Evolutionary conservation across 2,113 vertebrate species (phyloP).

Genomic region (Erythrocercus mccallii): DNA sequence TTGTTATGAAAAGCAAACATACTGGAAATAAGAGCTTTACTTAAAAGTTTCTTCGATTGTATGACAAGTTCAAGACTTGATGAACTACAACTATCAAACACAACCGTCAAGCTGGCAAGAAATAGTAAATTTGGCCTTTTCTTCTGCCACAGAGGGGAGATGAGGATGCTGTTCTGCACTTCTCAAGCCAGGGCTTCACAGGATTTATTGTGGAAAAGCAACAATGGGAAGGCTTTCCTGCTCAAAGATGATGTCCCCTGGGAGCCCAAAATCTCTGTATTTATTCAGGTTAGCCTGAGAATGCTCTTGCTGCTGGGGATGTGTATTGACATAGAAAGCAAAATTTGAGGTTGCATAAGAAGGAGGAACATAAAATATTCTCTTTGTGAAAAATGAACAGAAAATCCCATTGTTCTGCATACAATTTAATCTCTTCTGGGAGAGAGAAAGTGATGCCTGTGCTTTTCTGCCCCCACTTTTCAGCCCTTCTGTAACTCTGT

Average conservation of each 20-base stretch:
- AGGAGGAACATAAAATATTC: not conserved
- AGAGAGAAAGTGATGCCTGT: not conserved
- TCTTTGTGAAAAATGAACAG: not conserved
- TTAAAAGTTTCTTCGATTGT: not conserved
- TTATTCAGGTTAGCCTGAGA: constrained; percentile 8
- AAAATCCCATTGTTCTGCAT: not conserved
- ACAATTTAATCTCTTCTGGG: not conserved
- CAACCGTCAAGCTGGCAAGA: not conserved
- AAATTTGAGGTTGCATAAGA: not conserved
- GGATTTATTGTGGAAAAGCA: not conserved
- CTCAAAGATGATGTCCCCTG: not conserved
- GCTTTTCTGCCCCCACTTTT: not conserved
- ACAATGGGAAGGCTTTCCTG: not conserved
- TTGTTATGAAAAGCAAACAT: not conserved
- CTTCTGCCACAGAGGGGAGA: not conserved
- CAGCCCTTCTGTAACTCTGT: not conserved
- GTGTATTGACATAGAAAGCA: not conserved
- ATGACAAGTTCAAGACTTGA: not conserved
- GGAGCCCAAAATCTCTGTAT: not conserved
- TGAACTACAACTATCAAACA: not conserved
- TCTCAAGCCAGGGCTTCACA: not conserved
- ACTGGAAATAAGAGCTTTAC: not conserved
- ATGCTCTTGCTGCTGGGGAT: not conserved
- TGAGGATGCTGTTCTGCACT: not conserved
- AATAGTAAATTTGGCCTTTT: not conserved